phyloP scores from a whole-genome alignment of 2,888 invertebrate genomes.

The Bedellia somnulentella region DNA sequence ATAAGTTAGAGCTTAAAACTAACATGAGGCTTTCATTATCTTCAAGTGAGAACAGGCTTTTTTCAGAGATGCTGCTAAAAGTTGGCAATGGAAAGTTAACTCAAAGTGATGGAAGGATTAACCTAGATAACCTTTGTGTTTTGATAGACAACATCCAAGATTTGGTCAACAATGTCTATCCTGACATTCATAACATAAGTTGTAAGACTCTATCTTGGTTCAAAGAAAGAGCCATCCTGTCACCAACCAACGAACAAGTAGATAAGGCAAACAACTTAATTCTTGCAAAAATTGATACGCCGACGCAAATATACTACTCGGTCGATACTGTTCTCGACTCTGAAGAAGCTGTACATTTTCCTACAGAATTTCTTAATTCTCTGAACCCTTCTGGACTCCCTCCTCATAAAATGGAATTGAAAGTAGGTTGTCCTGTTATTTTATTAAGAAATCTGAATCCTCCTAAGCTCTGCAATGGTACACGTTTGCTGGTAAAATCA shows the following conservation, averaged over 20 bases:
- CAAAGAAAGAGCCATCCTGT: constrained; percentile 15
- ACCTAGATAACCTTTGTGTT: constrained; percentile 7
- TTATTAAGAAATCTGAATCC: no score
- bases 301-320: no score
- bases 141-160: constrained; percentile 5
- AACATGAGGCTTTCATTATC: constrained; percentile 13
- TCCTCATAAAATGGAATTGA: no score
- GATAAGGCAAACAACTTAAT: constrained; percentile 9
- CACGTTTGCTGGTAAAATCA: no score
- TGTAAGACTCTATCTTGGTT: constrained; percentile 14
- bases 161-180: constrained; percentile 13
- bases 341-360: no score
- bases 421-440: no score
- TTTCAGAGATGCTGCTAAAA: constrained; percentile 14
- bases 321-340: no score
- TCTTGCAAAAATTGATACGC: no score
- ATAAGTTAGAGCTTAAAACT: constrained; percentile 16
- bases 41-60: constrained; percentile 14
- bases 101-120: constrained; percentile 14
- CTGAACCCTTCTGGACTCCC: no score
- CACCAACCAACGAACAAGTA: constrained; percentile 15
- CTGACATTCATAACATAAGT: constrained; percentile 14
- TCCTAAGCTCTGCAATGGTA: no score
- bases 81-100: constrained; percentile 15
- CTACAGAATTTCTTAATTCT: no score